phyloP scores from a whole-genome alignment of 2,797 vertebrate genomes.

The Discoglossus pictus region DNA sequence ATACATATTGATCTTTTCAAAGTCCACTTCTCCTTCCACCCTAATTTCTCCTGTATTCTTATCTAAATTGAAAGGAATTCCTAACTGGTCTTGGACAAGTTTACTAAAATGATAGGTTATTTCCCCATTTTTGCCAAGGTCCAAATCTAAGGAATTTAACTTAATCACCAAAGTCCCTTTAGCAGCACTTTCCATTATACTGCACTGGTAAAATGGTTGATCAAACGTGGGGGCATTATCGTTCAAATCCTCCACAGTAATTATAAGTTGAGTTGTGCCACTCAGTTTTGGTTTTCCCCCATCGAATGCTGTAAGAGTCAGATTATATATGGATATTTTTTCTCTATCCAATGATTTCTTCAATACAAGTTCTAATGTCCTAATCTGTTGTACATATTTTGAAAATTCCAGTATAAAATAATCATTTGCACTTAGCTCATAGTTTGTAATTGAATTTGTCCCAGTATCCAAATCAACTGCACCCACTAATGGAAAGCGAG shows the following conservation, averaged over 20 bases:
- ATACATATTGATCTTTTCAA: neutral
- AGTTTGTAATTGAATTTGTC: slow-evolving; percentile 62
- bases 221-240: slow-evolving; percentile 63
- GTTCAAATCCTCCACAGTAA: slow-evolving; percentile 61
- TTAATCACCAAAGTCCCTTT: neutral
- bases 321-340: slow-evolving; percentile 56
- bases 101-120: slow-evolving; percentile 48
- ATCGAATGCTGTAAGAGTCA: slow-evolving; percentile 60
- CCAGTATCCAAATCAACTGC: slow-evolving; percentile 58
- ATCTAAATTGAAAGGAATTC: neutral
- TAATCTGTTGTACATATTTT: slow-evolving; percentile 64
- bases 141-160: neutral
- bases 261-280: slow-evolving; percentile 56
- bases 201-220: slow-evolving; percentile 22
- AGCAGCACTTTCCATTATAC: neutral
- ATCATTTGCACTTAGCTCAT: slow-evolving; percentile 59
- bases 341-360: slow-evolving; percentile 61
- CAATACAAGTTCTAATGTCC: slow-evolving; percentile 57
- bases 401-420: slow-evolving; percentile 65
- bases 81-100: slow-evolving; percentile 60
- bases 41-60: neutral
- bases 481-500: slow-evolving; percentile 59
- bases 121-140: neutral
- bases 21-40: neutral
- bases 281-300: slow-evolving; percentile 59